Evolutionary conservation across 2,888 invertebrate species (phyloP).

Genomic region (Apodemia zela): DNA sequence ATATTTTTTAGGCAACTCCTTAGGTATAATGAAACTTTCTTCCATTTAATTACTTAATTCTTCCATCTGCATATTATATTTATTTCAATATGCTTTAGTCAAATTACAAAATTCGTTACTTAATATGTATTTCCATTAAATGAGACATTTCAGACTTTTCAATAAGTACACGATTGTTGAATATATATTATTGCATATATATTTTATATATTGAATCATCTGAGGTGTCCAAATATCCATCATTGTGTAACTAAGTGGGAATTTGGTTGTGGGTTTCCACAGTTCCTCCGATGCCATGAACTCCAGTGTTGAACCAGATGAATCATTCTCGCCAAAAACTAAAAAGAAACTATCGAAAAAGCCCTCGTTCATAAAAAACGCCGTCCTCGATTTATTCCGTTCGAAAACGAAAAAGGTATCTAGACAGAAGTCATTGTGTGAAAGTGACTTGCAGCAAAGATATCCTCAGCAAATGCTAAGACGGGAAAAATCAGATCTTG

Average conservation of each 20-base stretch:
- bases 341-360: slow-evolving; percentile 80
- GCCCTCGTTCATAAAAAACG: slow-evolving; percentile 78
- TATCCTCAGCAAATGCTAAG: slow-evolving; percentile 55
- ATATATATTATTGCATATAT: slow-evolving; percentile 23
- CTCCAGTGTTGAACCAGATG: slow-evolving; percentile 75
- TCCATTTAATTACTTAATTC: slow-evolving; percentile 7
- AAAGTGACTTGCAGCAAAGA: slow-evolving; percentile 70
- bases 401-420: slow-evolving; percentile 78
- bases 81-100: slow-evolving; percentile 76
- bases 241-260: slow-evolving; percentile 76
- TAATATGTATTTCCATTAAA: slow-evolving; percentile 50
- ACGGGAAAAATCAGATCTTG: slow-evolving; percentile 71
- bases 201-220: slow-evolving; percentile 45
- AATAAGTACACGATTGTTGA: slow-evolving; percentile 33
- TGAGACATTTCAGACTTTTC: slow-evolving; percentile 58
- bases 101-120: slow-evolving; percentile 61
- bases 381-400: slow-evolving; percentile 75
- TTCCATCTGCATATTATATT: slow-evolving; percentile 36
- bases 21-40: too few relatives aligned
- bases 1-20: too few relatives aligned
- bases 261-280: slow-evolving; percentile 79
- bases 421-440: slow-evolving; percentile 74
- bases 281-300: slow-evolving; percentile 75
- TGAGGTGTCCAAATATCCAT: slow-evolving; percentile 54
- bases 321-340: slow-evolving; percentile 77